Evolutionary conservation across 2,113 vertebrate species (phyloP), one percentile per base, ranked within the genome.

Genomic region (Oryzias curvinotus): DNA sequence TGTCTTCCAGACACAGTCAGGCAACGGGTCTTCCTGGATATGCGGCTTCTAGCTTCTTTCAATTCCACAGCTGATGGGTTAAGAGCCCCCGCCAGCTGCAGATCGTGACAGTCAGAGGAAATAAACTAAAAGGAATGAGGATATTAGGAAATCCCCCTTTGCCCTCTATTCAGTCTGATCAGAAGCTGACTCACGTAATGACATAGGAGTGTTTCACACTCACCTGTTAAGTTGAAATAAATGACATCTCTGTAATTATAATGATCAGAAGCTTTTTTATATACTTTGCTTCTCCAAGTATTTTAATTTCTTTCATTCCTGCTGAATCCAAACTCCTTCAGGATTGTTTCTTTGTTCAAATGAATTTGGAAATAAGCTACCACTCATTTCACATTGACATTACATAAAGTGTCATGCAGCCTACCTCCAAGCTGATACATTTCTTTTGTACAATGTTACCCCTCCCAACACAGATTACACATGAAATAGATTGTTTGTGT

Each of bases 101-200:
- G 68, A 81, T 69, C 68, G 78, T 42, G 21, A 56, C 43, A 67
- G 66, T 52, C 47, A 81, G 16, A 60, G 52, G 36, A 68, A 52
- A 60, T 12, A 56, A 47, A 56, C 44, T 50, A 45, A 56, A 30
- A 70, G 49, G 23, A 57, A 21, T 65, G 18, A 57, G 52, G 57
- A 71, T 68, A 58, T 51, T 47, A 19, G 68, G 81, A 86, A 88
- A 82, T 82, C 79, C 85, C 85, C 42, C 19, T 53, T 75, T 36
- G 36, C 68, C 12, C 43, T 51, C 71, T 73, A 56, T 65, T 57
- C 57, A 73, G 60, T 56, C 50, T 66, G 53, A 73, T 63, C 52
- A 14, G 25, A 49, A 52, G 54, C 42, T 69, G 6, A 26, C 75
- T 57, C 42, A 52, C 43, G 36, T 90, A 88, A 90, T 90, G 55